Base-by-base conservation (phyloP, 2,113 vertebrate genomes). In the Dolichallabes microphthalmus region DNA sequence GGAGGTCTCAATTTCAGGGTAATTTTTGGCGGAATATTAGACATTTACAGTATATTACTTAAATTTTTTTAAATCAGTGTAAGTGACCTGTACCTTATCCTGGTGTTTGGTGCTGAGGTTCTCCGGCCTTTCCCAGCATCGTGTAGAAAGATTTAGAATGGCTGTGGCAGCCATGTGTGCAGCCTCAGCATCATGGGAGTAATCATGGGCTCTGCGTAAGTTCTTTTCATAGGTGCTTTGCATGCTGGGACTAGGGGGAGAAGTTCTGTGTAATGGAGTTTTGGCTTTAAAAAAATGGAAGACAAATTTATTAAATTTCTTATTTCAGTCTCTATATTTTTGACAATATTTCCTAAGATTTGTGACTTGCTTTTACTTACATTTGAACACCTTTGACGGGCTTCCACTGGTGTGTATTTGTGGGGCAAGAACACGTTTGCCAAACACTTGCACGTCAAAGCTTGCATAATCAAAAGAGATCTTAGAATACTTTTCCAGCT, bases 381-480 rank as follows among this genome's bases (percentile, higher is more conserved):
- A 96, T 97, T 98, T 98, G 96, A 98, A 98, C 96, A 97, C 97
- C 97, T 98, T 99, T 88, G 97, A 97, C 98, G 98, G 98, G 95
- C 94, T 96, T 96, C 98, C 97, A 94, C 95, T 97, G 96, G 96
- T 96, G 95, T 95, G 96, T 95, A 98, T 98, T 96, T 99, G 99
- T 97, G 98, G 97, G 94, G 96, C 97, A 95, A 99, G 97, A 95
- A 96, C 95, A 93, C 96, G 97, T 95, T 97, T 99, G 95, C 98
- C 98, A 88, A 99, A 99, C 95, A 99, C 98, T 95, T 98, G 98
- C 92, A 97, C 98, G 85, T 99, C 98, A 87, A 99, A 99, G 96
- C 97, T 99, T 95, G 98, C 97, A 96, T 99, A 99, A 96, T 99
- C 98, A 86, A 99, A 99, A 93, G 97, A 98, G 93, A 98, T 97